Conservation (phyloP, 2,797 vertebrate species). For the Diplodus puntazzo region DNA sequence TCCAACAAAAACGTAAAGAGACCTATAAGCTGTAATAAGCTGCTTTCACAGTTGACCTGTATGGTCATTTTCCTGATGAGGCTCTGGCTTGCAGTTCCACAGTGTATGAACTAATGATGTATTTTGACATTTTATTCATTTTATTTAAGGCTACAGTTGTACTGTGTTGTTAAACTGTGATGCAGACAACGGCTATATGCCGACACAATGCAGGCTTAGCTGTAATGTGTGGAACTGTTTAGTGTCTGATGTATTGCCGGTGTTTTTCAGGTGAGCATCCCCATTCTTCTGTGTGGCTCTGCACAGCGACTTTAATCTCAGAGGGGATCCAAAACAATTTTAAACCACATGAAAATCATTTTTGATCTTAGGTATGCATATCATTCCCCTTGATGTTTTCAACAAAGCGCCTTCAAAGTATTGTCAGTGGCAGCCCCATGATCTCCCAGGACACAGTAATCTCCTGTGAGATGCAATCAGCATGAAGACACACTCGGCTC, state of each 20-base stretch:
- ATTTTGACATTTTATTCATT: not conserved
- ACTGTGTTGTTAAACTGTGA: not conserved
- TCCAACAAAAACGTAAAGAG: no score
- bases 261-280: not conserved
- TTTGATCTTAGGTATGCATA: constrained; percentile 37
- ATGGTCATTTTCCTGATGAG: no score
- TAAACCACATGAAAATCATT: constrained; percentile 15
- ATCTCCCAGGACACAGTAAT: constrained; percentile 58
- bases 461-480: constrained; percentile 71
- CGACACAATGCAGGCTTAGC: no score
- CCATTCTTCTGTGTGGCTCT: not conserved
- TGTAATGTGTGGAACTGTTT: no score
- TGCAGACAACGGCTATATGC: not conserved
- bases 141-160: no score
- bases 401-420: constrained; percentile 48
- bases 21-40: no score
- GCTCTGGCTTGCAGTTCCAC: not conserved
- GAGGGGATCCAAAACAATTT: constrained; percentile 29
- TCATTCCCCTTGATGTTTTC: constrained; percentile 35
- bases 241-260: not conserved
- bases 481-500: constrained; percentile 54
- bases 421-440: constrained; percentile 38
- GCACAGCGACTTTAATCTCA: constrained; percentile 21
- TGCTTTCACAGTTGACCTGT: no score
- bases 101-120: not conserved